Evolutionary conservation across 2,113 vertebrate genomes (phyloP).

Genomic region (Leptobrachium ailaonicum): DNA sequence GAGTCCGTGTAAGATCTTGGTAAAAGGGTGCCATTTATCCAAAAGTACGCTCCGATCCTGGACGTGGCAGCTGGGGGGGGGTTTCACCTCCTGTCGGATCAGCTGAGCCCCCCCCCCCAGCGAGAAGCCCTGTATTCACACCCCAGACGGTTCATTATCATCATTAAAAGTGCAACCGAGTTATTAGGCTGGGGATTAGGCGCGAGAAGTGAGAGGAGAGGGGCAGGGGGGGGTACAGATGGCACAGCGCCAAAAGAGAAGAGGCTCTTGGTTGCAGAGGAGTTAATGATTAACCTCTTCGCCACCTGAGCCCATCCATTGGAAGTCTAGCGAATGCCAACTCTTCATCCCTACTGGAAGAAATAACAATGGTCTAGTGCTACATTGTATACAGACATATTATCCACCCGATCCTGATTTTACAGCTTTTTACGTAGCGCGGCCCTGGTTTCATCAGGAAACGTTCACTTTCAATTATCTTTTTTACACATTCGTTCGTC

Average conservation of each 20-base stretch:
- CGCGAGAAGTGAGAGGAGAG: constrained; percentile 14
- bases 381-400: too few relatives aligned
- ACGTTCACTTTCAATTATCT: too few relatives aligned
- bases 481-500: too few relatives aligned
- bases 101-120: constrained; percentile 15
- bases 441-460: too few relatives aligned
- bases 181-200: constrained; percentile 46
- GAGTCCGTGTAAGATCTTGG: not conserved
- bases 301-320: not conserved
- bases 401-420: too few relatives aligned
- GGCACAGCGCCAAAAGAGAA: constrained; percentile 39
- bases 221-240: constrained; percentile 21
- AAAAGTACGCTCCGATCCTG: not conserved
- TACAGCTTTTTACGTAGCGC: too few relatives aligned
- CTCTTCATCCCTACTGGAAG: too few relatives aligned
- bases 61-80: not conserved
- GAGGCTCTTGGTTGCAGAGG: constrained; percentile 15
- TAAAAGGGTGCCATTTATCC: not conserved
- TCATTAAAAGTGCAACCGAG: constrained; percentile 48
- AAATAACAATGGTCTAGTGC: too few relatives aligned
- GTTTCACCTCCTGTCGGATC: not conserved
- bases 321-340: too few relatives aligned
- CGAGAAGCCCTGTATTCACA: constrained; percentile 42
- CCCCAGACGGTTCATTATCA: constrained; percentile 47
- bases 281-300: constrained; percentile 41